Conservation (phyloP, 2,797 vertebrate genomes). For the Xenentodon cancila region DNA sequence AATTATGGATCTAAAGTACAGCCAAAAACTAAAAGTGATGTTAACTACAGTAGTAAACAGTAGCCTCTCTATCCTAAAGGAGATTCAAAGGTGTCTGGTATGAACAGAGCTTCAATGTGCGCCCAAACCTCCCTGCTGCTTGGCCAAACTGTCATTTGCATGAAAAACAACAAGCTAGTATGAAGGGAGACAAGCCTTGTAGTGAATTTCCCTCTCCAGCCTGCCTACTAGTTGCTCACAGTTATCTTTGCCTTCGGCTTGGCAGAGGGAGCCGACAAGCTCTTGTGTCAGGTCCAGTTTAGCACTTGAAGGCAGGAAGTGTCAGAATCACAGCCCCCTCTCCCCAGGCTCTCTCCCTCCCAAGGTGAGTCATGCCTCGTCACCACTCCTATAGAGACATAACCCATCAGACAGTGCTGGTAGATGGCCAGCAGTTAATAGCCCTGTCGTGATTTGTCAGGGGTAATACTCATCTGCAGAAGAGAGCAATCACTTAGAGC, state of each 20-base stretch:
- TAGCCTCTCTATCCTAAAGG: slow-evolving; percentile 1
- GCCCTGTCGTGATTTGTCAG: slow-evolving; percentile 67
- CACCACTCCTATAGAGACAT: slow-evolving; percentile 61
- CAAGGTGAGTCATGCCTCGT: slow-evolving; percentile 75
- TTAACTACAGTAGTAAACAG: not conserved
- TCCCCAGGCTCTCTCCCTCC: slow-evolving; percentile 56
- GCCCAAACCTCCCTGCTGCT: slow-evolving; percentile 18
- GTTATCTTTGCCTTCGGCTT: slow-evolving; percentile 57
- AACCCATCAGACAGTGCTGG: slow-evolving; percentile 47
- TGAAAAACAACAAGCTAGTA: slow-evolving; percentile 60
- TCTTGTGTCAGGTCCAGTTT: slow-evolving; percentile 70
- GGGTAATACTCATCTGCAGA: slow-evolving; percentile 63
- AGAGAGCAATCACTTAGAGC: slow-evolving; percentile 66
- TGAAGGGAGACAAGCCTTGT: slow-evolving; percentile 44
- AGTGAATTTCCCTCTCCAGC: slow-evolving; percentile 41
- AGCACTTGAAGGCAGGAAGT: slow-evolving; percentile 71
- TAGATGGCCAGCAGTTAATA: slow-evolving; percentile 65
- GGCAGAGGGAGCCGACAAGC: slow-evolving; percentile 42
- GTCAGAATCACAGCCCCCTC: slow-evolving; percentile 66
- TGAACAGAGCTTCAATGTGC: slow-evolving; percentile 9
- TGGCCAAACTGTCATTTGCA: slow-evolving; percentile 65
- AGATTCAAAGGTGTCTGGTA: slow-evolving; percentile 15
- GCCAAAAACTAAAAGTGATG: not conserved
- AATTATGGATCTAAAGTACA: not conserved
- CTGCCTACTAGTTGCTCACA: slow-evolving; percentile 49